A percentile compares a stretch with the other conserved stretches of the same genome.
These are phyloP conservation scores for Actinostola sp. DNA, from an alignment of 92 coral and sea anemone genomes.

Conservation along the genomic window DNA sequence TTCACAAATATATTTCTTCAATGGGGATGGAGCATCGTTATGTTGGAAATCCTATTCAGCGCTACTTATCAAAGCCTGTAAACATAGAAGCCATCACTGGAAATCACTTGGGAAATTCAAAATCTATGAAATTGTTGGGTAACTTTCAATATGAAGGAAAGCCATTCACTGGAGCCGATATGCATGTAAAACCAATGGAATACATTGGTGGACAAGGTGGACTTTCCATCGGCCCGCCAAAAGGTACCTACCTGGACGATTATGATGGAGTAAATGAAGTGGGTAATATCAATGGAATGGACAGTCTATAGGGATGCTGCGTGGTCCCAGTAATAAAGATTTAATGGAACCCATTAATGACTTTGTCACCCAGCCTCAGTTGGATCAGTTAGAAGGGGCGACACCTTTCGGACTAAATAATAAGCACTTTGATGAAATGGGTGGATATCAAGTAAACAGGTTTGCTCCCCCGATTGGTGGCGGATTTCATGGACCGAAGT, in stretches of 20 bases:
- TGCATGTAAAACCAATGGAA: not conserved
- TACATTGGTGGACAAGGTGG: not conserved
- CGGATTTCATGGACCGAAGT: constrained; percentile 2
- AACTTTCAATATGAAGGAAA: constrained; percentile 10
- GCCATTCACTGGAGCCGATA: not conserved
- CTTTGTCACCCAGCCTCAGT: not conserved
- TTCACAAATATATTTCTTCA: constrained; percentile 64
- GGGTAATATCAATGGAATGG: not conserved
- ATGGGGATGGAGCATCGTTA: constrained; percentile 68
- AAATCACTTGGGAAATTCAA: constrained; percentile 16
- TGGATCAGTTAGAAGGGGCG: not conserved
- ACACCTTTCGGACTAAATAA: constrained; percentile 2
- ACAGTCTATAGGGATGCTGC: too few species aligned
- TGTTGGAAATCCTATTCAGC: constrained; percentile 63
- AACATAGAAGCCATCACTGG: constrained; percentile 44
- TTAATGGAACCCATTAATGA: not conserved
- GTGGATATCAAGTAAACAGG: constrained; percentile 20
- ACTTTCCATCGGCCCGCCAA: not conserved
- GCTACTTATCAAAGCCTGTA: constrained; percentile 71
- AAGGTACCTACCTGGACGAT: too few species aligned
- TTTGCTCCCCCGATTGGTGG: constrained; percentile 24
- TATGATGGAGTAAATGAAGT: not conserved
- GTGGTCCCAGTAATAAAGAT: not conserved
- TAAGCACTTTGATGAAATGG: constrained; percentile 26
- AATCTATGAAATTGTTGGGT: constrained; percentile 8